Conservation (phyloP, 2,888 invertebrate genomes). For the Philereme transversata region DNA sequence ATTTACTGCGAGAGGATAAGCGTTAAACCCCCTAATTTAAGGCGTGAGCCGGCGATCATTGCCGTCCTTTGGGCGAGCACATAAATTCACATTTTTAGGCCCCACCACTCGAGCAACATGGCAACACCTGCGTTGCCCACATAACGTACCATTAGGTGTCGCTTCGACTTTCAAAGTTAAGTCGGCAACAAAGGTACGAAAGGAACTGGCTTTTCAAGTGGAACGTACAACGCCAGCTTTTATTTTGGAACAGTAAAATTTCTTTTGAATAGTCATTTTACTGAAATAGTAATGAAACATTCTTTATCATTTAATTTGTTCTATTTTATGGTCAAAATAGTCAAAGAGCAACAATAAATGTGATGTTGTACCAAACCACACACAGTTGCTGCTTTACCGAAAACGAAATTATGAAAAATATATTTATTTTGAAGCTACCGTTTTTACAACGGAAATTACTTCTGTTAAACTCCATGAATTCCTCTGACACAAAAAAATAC, state of each 20-base stretch:
- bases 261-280: not conserved
- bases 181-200: slow-evolving; percentile 39
- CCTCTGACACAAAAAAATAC: slow-evolving; percentile 6
- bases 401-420: not conserved
- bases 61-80: slow-evolving; percentile 69
- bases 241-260: too few relatives aligned
- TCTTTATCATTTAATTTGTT: too few relatives aligned
- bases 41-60: slow-evolving; percentile 78
- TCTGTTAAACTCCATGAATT: not conserved
- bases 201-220: slow-evolving; percentile 26
- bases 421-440: not conserved
- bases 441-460: not conserved
- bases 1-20: slow-evolving; percentile 77
- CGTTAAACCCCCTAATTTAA: slow-evolving; percentile 81
- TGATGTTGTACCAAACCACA: too few relatives aligned
- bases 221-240: not conserved
- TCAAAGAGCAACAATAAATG: too few relatives aligned
- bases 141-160: slow-evolving; percentile 66
- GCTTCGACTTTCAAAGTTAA: slow-evolving; percentile 52
- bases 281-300: not conserved
- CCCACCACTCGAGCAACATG: slow-evolving; percentile 55
- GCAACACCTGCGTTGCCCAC: slow-evolving; percentile 69
- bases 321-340: too few relatives aligned
- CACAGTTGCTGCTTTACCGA: too few relatives aligned
- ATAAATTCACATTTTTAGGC: slow-evolving; percentile 82